Evolutionary conservation across 2,113 vertebrate species (phyloP).

Genomic region (Leptosomus discolor): DNA sequence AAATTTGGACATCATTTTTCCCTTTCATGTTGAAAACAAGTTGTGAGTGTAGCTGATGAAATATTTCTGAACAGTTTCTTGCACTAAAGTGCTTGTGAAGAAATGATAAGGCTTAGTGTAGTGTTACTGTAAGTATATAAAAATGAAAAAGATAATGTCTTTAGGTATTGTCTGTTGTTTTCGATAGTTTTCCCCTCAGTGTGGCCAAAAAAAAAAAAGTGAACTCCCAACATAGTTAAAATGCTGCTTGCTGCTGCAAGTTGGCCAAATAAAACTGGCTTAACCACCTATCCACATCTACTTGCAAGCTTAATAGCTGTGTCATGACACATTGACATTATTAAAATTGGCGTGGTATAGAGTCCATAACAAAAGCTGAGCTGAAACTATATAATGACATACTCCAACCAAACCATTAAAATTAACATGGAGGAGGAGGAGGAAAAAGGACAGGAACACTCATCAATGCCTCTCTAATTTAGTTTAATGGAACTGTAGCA

Average conservation of each 20-base stretch:
- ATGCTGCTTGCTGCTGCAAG: not conserved
- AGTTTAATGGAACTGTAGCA: not conserved
- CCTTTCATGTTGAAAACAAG: not conserved
- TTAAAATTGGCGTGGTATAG: not conserved
- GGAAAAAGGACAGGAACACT: not conserved
- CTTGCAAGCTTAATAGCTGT: not conserved
- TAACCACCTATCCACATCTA: not conserved
- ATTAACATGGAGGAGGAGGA: not conserved
- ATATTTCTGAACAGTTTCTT: not conserved
- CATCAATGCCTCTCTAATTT: not conserved
- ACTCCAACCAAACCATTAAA: not conserved
- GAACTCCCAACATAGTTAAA: not conserved
- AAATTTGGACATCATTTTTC: not conserved
- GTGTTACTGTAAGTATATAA: not conserved
- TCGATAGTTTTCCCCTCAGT: not conserved
- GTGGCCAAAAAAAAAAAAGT: not conserved
- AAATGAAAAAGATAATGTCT: not conserved
- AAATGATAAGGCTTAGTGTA: not conserved
- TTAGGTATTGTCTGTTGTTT: not conserved
- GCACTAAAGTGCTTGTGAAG: not conserved
- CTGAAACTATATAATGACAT: not conserved
- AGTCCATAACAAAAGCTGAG: not conserved
- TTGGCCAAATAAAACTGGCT: not conserved
- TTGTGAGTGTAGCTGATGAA: not conserved
- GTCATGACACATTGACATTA: not conserved